Evolutionary conservation across 2,888 invertebrate species (phyloP).

Genomic region (Xylota segnis): DNA sequence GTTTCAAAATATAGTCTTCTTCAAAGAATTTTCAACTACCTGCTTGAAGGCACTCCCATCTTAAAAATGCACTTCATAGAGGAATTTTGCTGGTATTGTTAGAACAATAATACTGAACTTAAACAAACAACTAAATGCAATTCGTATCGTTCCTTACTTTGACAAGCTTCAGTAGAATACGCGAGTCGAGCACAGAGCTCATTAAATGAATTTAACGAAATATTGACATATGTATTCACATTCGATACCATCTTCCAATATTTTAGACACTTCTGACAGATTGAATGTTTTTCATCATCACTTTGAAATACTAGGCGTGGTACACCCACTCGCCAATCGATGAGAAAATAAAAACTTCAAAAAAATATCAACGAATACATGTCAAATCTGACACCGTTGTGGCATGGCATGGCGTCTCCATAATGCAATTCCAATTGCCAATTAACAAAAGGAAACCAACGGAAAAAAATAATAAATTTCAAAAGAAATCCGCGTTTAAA

Average conservation of each 20-base stretch:
- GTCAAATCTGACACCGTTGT: constrained; percentile 44
- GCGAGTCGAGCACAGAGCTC: too few relatives aligned
- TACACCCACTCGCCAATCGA: constrained; percentile 7
- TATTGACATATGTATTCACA: not conserved
- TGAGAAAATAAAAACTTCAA: not conserved
- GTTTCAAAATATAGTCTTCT: too few relatives aligned
- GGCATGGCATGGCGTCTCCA: constrained; percentile 28
- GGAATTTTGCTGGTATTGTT: too few relatives aligned
- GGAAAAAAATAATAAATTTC: constrained; percentile 26
- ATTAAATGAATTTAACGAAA: not conserved
- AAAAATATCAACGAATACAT: constrained; percentile 17
- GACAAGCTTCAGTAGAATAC: too few relatives aligned
- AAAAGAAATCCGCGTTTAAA: constrained; percentile 64
- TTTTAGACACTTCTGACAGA: constrained; percentile 17
- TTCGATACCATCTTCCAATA: not conserved
- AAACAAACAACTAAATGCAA: too few relatives aligned
- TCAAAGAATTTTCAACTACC: too few relatives aligned
- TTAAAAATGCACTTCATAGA: too few relatives aligned
- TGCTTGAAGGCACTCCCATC: too few relatives aligned
- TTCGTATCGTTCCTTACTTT: too few relatives aligned
- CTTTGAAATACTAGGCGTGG: constrained; percentile 14
- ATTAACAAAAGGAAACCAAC: constrained; percentile 47
- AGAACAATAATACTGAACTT: too few relatives aligned
- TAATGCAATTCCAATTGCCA: constrained; percentile 67
- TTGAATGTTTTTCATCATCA: not conserved